Percentiles rank a stretch among this genome's conserved stretches.
These are phyloP conservation scores for Manis crassicaudata DNA, from an alignment of 2,797 vertebrate genomes.

Conservation along the genomic window DNA sequence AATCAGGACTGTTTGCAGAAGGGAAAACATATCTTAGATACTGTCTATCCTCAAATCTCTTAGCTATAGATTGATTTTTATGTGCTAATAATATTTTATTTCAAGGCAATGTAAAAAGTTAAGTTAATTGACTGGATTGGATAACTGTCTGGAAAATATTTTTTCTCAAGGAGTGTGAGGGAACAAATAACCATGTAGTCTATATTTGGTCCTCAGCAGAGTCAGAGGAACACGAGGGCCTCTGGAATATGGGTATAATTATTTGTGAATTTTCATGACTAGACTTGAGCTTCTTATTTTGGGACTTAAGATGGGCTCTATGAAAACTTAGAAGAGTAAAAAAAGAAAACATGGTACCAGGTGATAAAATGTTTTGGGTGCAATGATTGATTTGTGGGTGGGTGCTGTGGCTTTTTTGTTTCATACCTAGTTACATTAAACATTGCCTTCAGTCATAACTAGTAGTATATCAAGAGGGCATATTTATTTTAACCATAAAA, in stretches of 20 bases:
- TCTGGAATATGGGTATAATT: background rate
- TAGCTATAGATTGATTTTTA: slow-evolving; percentile 38
- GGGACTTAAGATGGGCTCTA: background rate
- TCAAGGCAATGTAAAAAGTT: slow-evolving; percentile 58
- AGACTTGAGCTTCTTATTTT: background rate
- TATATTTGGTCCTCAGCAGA: slow-evolving; percentile 27
- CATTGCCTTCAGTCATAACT: background rate
- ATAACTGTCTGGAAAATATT: slow-evolving; percentile 38
- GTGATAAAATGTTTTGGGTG: background rate
- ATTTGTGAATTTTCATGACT: background rate
- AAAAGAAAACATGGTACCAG: background rate
- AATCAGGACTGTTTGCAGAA: background rate
- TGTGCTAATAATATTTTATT: slow-evolving; percentile 39
- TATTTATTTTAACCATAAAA: background rate
- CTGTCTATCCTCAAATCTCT: background rate
- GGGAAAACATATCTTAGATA: slow-evolving; percentile 39
- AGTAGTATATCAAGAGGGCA: background rate
- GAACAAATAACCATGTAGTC: slow-evolving; percentile 20
- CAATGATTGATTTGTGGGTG: background rate
- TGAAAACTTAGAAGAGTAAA: background rate
- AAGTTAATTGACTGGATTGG: slow-evolving; percentile 46
- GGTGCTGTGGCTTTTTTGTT: background rate
- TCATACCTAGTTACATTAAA: background rate
- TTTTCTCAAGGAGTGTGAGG: background rate
- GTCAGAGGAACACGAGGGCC: slow-evolving; percentile 27